Evolutionary conservation across 2,113 vertebrate species (phyloP).

Genomic region (Thamnophis sirtalis): DNA sequence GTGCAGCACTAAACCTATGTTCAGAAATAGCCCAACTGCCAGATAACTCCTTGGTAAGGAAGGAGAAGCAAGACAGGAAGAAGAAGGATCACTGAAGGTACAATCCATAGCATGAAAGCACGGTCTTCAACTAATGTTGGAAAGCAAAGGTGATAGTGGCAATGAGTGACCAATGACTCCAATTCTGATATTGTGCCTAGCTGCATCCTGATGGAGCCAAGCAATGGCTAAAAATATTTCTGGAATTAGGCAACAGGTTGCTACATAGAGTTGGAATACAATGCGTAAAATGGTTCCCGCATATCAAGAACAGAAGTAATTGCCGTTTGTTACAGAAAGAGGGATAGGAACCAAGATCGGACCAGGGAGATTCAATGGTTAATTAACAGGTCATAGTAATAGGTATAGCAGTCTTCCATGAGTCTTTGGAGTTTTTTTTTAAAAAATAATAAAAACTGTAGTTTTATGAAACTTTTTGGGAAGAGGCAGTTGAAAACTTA

Average conservation of each 20-base stretch:
- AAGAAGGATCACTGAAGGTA: neutral
- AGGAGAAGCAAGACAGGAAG: neutral
- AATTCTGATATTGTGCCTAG: neutral
- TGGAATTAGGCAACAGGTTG: neutral
- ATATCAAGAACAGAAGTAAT: neutral
- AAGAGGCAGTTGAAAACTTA: neutral
- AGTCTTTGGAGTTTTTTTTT: neutral
- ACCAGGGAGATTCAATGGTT: neutral
- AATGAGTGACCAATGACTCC: neutral
- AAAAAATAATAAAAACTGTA: neutral
- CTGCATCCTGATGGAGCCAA: neutral
- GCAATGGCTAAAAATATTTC: neutral
- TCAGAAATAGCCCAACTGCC: neutral
- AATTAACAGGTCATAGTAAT: neutral
- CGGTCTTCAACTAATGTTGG: neutral
- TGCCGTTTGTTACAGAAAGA: neutral
- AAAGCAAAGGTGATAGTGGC: neutral
- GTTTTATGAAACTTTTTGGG: neutral
- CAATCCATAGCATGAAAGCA: neutral
- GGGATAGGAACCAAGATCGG: neutral
- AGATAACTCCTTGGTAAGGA: neutral
- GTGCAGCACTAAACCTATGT: neutral
- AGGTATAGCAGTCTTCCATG: neutral
- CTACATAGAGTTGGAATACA: neutral
- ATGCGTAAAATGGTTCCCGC: neutral